Base-by-base conservation (phyloP, 2,113 vertebrate species). In the Laterallus jamaicensis region DNA sequence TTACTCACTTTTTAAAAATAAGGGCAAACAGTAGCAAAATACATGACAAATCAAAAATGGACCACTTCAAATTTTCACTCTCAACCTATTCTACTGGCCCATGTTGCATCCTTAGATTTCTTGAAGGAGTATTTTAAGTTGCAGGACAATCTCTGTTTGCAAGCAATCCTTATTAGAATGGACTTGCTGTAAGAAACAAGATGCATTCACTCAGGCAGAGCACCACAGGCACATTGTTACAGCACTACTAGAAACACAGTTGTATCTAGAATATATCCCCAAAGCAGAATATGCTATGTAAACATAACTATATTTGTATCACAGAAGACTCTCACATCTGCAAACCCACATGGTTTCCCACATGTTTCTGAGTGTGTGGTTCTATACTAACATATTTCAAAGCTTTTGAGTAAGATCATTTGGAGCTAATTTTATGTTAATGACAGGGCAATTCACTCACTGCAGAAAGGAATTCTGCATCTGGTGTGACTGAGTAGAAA, bases 281-380 rank as follows among this genome's bases (percentile, higher is more conserved):
- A 66, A 44, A 88, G 75, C 55, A 90, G 49, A 71, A 71, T 67
- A 76, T 40, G 32, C 85, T 73, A 40, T 3, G 1, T n/a, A 82
- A 92, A 90, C 62, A 44, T 11, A 71, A 60, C 84, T 95, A 62
- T 44, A 80, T 88, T 82, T 90, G 64, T 88, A 90, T 26, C 70
- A 76, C n/a, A 90, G 82, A 95, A 88, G 63, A 92, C 60, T 73
- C 85, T 73, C 67, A 88, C 95, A 94, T 94, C 87, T 96, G 93
- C 74, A 95, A 88, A 76, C 5, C 22, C 42, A 89, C 32, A 93
- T 69, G 66, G 58, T 76, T 76, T 92, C 54, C 71, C 92, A 95
- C 42, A 42, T 75, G 73, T 2, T 78, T 94, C 75, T 91, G 47
- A 84, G 52, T 68, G 69, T 54, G 32, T 86, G 73, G 69, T 89